Evolutionary conservation across 1,140 invertebrate species (phyloP).

Genomic region (Holcopasites calliopsidis): DNA sequence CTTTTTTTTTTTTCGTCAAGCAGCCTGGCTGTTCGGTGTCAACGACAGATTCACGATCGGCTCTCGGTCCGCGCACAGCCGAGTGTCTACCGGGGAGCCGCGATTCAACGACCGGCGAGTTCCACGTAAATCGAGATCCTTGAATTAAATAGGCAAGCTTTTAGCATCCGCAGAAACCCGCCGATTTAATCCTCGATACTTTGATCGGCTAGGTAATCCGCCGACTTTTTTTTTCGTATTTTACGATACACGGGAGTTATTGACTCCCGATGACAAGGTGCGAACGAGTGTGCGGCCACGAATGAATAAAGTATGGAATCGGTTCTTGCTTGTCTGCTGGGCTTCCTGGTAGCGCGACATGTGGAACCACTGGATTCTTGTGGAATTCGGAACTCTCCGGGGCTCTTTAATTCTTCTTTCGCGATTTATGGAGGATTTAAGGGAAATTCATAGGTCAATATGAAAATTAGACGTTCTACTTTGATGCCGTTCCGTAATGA

Average conservation of each 20-base stretch:
- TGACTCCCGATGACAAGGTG: background rate
- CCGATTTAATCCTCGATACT: constrained; percentile 30
- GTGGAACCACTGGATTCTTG: too few species aligned
- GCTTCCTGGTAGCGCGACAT: too few species aligned
- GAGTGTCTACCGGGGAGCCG: constrained; percentile 24
- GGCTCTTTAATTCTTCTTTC: too few species aligned
- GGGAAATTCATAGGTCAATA: too few species aligned
- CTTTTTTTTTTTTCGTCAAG: constrained; percentile 58
- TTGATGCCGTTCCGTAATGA: background rate
- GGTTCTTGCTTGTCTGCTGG: too few species aligned
- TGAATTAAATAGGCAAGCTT: constrained; percentile 61
- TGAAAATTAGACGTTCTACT: too few species aligned
- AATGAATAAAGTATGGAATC: background rate
- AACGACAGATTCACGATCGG: constrained; percentile 63
- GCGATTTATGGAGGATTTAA: too few species aligned
- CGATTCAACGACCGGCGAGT: constrained; percentile 41
- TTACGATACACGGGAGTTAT: background rate
- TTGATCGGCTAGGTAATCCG: constrained; percentile 20
- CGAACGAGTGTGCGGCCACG: background rate
- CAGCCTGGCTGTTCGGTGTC: constrained; percentile 49
- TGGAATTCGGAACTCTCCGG: too few species aligned
- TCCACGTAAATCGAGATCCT: constrained; percentile 54
- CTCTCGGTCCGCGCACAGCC: constrained; percentile 15
- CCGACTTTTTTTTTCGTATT: constrained; percentile 21
- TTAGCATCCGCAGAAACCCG: constrained; percentile 29